Evolutionary conservation across 2,888 invertebrate genomes (phyloP), one percentile per base, ranked within the genome.

Genomic region (Cynaeus angustus): DNA sequence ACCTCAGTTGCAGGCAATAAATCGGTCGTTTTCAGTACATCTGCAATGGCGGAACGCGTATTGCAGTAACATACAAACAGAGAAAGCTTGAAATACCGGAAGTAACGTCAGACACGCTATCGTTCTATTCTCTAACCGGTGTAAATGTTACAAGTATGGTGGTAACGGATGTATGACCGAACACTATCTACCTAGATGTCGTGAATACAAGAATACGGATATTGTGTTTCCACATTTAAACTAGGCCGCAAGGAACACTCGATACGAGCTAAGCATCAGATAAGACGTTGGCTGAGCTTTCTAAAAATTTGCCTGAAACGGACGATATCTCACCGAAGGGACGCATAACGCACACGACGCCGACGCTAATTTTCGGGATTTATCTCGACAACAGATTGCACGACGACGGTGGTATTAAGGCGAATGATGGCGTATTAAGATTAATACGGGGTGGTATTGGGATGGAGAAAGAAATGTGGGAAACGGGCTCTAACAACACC

Each of bases 161-260:
- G 13, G 41, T 50, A 26, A 26, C 67, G 67, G 67, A 67, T 67
- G 67, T 67, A 59, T 67, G 59, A 59, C 67, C 67, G 50, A 58
- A 59, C 48, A 48, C 50, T 67, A 67, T 59, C 67, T 67, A 58
- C 50, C 67, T 67, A 65, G 61, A 61, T 50, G 55, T 64, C 43
- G 66, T 50, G 67, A 67, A 52, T 41, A 58, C 59, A 43, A 55
- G 67, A 66, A 66, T 52, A 37, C 38, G 67, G 59, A 67, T 67
- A 67, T 67, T 67, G 67, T 67, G 59, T 46, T 59, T 58, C 55
- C 50, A 52, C 67, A 59, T 59, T 48, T 58, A 58, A 67, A 67
- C 46, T 67, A 50, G 67, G 67, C 67, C 67, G 59, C 67, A 38
- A 67, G 67, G 67, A 67, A 59, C 67, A 67, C 67, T 67, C 59